Percentiles rank a stretch among this genome's conserved stretches.
Evolutionary conservation across 2,888 invertebrate species (phyloP).

Genomic region (Drosophila nr. medialis): DNA sequence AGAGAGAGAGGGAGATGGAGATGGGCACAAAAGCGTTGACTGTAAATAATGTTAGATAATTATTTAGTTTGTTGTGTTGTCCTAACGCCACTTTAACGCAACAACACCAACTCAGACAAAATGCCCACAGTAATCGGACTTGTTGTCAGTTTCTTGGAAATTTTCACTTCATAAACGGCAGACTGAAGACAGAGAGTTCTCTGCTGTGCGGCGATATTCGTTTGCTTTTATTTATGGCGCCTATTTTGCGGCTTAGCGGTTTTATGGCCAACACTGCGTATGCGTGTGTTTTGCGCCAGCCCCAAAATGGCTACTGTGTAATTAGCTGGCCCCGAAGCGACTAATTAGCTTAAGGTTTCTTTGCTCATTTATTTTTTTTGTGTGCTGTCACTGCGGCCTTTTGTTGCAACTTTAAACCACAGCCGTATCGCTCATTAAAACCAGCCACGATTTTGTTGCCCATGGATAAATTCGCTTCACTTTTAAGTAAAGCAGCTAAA

Average conservation of each 20-base stretch:
- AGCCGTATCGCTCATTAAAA: slow-evolving; percentile 40
- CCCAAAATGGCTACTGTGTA: slow-evolving; percentile 48
- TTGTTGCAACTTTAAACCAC: slow-evolving; percentile 38
- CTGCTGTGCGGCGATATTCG: slow-evolving; percentile 40
- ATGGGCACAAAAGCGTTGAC: slow-evolving; percentile 59
- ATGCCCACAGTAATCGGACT: slow-evolving; percentile 17
- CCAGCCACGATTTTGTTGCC: slow-evolving; percentile 20
- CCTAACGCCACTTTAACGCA: slow-evolving; percentile 53
- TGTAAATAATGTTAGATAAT: slow-evolving; percentile 77
- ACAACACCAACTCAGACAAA: slow-evolving; percentile 25
- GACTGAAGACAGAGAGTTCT: background rate
- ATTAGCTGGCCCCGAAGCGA: slow-evolving; percentile 67
- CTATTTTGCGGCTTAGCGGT: slow-evolving; percentile 77
- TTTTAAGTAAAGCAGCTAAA: slow-evolving; percentile 57
- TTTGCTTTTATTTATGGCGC: slow-evolving; percentile 70
- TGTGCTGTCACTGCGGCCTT: slow-evolving; percentile 6
- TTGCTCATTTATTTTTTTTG: background rate
- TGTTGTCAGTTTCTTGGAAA: slow-evolving; percentile 52
- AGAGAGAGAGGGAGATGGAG: background rate
- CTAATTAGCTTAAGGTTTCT: slow-evolving; percentile 69
- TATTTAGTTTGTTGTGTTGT: slow-evolving; percentile 70
- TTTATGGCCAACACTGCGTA: slow-evolving; percentile 66
- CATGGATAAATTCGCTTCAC: slow-evolving; percentile 55
- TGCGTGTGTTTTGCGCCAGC: slow-evolving; percentile 37
- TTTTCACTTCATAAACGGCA: slow-evolving; percentile 69